These are phyloP conservation scores for Spongilla lacustris DNA, from an alignment of 37 sponge, comb jelly and placozoan genomes.

Conservation along the genomic window DNA sequence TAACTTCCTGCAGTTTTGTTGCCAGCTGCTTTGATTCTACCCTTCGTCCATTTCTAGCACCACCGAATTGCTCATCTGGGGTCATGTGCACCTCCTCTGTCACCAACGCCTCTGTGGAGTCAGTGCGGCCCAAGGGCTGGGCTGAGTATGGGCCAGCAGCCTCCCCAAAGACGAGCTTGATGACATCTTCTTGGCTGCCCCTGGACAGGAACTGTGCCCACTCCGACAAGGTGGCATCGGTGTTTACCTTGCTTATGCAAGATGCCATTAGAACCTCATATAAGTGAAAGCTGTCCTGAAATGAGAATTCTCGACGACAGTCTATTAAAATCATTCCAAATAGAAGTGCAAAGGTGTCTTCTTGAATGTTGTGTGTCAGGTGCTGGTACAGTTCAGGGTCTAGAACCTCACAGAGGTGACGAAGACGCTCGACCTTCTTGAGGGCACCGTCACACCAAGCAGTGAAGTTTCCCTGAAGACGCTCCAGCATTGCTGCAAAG, in stretches of 20 bases:
- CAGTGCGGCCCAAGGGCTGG: slow-evolving; percentile 17
- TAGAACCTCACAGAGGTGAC: slow-evolving; percentile 78
- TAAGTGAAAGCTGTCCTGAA: slow-evolving; percentile 63
- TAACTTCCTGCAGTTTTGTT: neutral
- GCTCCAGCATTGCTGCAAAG: slow-evolving; percentile 64
- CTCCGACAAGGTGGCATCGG: neutral
- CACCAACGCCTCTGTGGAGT: neutral
- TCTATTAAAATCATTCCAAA: slow-evolving; percentile 86
- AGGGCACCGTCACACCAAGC: slow-evolving; percentile 70
- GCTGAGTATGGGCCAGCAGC: slow-evolving; percentile 40
- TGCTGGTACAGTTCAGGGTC: slow-evolving; percentile 57
- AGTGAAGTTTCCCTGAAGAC: slow-evolving; percentile 57
- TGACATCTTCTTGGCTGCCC: slow-evolving; percentile 42
- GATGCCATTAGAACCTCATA: slow-evolving; percentile 44
- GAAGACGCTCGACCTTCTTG: slow-evolving; percentile 61
- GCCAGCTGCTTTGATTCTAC: slow-evolving; percentile 14
- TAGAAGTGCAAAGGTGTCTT: slow-evolving; percentile 72
- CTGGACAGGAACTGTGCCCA: slow-evolving; percentile 73
- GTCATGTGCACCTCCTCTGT: neutral
- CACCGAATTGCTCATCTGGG: neutral
- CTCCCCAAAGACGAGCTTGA: slow-evolving; percentile 53
- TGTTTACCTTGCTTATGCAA: neutral
- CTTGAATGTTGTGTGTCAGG: slow-evolving; percentile 19
- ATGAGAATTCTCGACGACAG: slow-evolving; percentile 74
- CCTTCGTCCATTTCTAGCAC: neutral